Evolutionary conservation across 2,888 invertebrate species (phyloP).

Genomic region (Pheosia tremula): DNA sequence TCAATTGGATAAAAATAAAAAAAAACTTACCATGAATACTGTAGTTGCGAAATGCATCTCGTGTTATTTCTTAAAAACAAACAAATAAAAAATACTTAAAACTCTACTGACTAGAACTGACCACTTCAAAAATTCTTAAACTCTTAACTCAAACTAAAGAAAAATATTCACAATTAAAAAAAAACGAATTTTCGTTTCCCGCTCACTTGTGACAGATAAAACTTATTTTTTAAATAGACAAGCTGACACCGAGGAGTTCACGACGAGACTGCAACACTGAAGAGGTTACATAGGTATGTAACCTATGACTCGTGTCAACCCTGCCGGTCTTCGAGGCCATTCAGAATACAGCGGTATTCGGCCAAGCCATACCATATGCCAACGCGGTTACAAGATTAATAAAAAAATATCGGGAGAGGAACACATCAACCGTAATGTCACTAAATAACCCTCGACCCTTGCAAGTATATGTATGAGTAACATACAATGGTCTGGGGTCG

Average conservation of each 20-base stretch:
- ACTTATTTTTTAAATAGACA: slow-evolving; percentile 18
- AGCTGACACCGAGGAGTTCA: slow-evolving; percentile 25
- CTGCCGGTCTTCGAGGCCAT: slow-evolving; percentile 17
- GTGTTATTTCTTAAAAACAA: not conserved
- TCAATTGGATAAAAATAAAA: no score
- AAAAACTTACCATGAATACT: slow-evolving; percentile 22
- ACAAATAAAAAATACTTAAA: not conserved
- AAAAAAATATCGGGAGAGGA: no score
- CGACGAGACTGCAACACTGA: slow-evolving; percentile 29
- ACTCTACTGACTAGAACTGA: not conserved
- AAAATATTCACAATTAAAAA: not conserved
- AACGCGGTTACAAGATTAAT: no score
- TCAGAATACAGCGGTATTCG: slow-evolving; percentile 6
- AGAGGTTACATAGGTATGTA: slow-evolving; percentile 17
- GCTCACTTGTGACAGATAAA: slow-evolving; percentile 22
- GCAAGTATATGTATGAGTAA: no score
- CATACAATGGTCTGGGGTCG: no score
- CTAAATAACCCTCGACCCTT: no score
- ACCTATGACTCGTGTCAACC: slow-evolving; percentile 32
- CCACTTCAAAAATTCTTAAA: not conserved
- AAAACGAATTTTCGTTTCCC: slow-evolving; percentile 13
- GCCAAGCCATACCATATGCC: no score
- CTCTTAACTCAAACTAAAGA: not conserved
- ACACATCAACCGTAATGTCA: no score
- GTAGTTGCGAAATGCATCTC: slow-evolving; percentile 16